These are phyloP conservation scores for Harpagus bidentatus DNA, from an alignment of 2,113 vertebrate genomes.

Conservation along the genomic window DNA sequence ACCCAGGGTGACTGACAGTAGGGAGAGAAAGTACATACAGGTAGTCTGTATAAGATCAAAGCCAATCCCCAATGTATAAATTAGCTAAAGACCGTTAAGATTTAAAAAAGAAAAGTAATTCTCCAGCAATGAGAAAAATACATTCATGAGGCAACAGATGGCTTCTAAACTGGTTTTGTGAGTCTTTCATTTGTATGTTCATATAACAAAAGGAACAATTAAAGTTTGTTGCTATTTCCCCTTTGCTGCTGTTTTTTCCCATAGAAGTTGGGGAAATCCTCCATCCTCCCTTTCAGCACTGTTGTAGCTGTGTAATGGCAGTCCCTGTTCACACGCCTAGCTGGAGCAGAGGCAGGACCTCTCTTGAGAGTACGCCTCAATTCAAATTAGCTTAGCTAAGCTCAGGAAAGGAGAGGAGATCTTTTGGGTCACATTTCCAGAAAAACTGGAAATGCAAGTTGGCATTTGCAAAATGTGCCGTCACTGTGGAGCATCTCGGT, in stretches of 20 bases:
- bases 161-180: neutral
- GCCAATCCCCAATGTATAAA: neutral
- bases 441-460: neutral
- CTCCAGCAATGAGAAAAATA: neutral
- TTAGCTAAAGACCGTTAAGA: neutral
- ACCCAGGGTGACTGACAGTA: neutral
- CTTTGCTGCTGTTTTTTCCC: neutral
- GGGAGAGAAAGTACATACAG: neutral
- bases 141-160: neutral
- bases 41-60: neutral
- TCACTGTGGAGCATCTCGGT: neutral
- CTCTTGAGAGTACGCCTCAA: fast-evolving
- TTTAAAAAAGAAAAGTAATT: neutral
- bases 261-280: neutral
- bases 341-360: neutral
- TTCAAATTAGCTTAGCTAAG: fast-evolving
- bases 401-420: neutral
- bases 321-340: fast-evolving
- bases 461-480: neutral
- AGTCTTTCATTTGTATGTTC: neutral
- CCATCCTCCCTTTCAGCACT: fast-evolving
- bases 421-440: neutral
- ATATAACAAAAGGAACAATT: neutral
- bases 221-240: neutral
- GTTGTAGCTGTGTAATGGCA: fast-evolving